Base-by-base conservation (phyloP, 1,140 invertebrate species). In the Anastrepha ludens region DNA sequence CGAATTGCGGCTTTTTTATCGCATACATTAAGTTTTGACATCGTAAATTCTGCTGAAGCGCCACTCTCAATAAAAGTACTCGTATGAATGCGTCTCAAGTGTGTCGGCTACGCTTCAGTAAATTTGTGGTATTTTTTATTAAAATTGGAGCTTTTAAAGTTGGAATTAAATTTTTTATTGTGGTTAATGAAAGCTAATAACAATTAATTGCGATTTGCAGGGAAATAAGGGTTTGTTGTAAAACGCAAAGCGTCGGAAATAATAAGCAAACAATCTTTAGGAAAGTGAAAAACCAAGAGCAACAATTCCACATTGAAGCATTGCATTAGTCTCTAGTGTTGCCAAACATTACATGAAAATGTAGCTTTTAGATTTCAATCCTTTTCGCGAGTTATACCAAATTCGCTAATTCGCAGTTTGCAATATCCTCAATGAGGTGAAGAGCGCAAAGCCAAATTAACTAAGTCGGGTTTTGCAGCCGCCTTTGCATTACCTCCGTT, bases 1-100 rank as follows among this genome's bases (percentile, higher is more conserved):
- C 3, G 29, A 4, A 13, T 70, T 74, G 70, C 44, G 70, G 44
- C 6, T 8, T 70, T 70, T 29, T 44, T 70, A 5, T 70, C 39
- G 44, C 44, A 74, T 47, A 47, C 15, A 47, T 74, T 50, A 15
- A 17, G 70, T 74, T 74, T 47, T 74, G 41, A 74, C 29, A 74
- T 74, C 44, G 70, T 74, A 74, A 74, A 74, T 74, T 74, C 44
- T 47, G 44, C 29, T 47, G 70, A 74, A 74, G 70, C 70, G 70
- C 70, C 70, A 74, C 70, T 29, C 70, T 74, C 44, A 0, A 74
- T 8, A 41, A 47, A 47, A n/a, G 70, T 13, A n/a, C 15, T 74
- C 44, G 44, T 2, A 1, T 74, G 39, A 74, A 74, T 17, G 11
- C 17, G 39, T 74, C 70, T 74, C 70, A 74, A 74, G 70, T 74